Evolutionary conservation across 2,797 vertebrate species (phyloP).

Genomic region (Scolopax rusticola): DNA sequence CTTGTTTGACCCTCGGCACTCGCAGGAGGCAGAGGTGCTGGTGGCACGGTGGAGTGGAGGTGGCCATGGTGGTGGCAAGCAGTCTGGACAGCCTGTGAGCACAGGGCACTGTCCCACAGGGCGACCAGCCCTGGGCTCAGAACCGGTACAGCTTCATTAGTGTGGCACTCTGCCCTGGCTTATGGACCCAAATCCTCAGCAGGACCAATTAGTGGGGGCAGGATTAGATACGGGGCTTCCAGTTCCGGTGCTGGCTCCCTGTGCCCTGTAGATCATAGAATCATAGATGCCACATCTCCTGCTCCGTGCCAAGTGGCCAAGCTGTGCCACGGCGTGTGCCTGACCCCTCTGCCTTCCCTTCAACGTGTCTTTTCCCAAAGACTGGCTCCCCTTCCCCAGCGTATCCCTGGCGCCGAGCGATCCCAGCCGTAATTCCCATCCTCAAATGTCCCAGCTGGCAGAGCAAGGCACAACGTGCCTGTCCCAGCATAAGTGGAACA

Average conservation of each 20-base stretch:
- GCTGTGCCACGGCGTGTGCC: background rate
- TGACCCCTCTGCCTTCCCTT: background rate
- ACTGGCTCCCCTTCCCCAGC: background rate
- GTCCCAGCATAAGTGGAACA: background rate
- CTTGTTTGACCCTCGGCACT: background rate
- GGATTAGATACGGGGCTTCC: background rate
- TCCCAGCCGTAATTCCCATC: background rate
- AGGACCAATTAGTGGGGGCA: conserved; percentile 24
- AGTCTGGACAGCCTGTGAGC: background rate
- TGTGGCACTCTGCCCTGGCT: conserved; percentile 15
- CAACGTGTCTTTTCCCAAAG: background rate
- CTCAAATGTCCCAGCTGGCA: background rate
- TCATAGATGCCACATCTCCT: background rate
- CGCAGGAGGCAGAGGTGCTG: background rate
- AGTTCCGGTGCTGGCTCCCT: background rate
- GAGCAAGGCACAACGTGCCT: background rate
- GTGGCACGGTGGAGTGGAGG: background rate
- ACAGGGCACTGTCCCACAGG: background rate
- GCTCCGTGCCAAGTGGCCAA: background rate
- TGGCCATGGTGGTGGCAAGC: background rate
- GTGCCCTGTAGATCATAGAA: background rate
- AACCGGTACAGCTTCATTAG: conserved; percentile 21
- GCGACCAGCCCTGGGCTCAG: background rate
- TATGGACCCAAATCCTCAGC: conserved; percentile 10
- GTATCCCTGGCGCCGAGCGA: accelerated